Evolutionary conservation across 2,113 vertebrate genomes (phyloP).

Genomic region (Anguilla rostrata): DNA sequence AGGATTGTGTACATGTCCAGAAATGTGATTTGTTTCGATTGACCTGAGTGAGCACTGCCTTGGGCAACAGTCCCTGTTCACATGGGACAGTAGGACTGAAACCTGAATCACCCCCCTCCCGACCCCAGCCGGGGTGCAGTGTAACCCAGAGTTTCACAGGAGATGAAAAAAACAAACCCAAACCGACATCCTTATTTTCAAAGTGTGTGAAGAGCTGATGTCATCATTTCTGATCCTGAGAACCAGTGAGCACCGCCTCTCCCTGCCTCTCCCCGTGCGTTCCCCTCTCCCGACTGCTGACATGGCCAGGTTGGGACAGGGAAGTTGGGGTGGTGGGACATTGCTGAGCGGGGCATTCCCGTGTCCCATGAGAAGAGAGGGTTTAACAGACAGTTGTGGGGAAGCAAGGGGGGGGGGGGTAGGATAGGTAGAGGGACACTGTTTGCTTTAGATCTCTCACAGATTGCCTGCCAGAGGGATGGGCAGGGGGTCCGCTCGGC

Average conservation of each 20-base stretch:
- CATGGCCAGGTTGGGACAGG: neutral
- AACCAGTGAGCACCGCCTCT: neutral
- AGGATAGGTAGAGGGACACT: too few relatives aligned
- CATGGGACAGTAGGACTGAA: neutral
- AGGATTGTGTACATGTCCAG: neutral
- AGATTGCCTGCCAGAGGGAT: neutral
- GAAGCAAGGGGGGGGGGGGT: neutral
- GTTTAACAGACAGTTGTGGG: neutral
- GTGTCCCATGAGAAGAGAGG: neutral
- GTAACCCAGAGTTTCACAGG: neutral
- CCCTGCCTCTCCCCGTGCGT: neutral
- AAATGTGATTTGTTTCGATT: neutral
- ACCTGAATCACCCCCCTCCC: too few relatives aligned
- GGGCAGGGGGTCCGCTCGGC: neutral
- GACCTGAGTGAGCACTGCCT: neutral
- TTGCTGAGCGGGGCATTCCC: neutral
- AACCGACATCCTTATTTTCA: neutral
- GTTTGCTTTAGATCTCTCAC: neutral
- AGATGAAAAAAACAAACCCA: neutral
- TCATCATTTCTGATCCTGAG: neutral
- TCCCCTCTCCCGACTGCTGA: neutral
- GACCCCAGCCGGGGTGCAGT: neutral
- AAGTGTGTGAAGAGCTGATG: neutral
- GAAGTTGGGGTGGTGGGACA: neutral
- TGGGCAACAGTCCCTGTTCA: neutral